Percentiles rank a stretch among this genome's conserved stretches.
These are phyloP conservation scores for Microplitis demolitor DNA, from an alignment of 1,140 invertebrate genomes.

Conservation along the genomic window DNA sequence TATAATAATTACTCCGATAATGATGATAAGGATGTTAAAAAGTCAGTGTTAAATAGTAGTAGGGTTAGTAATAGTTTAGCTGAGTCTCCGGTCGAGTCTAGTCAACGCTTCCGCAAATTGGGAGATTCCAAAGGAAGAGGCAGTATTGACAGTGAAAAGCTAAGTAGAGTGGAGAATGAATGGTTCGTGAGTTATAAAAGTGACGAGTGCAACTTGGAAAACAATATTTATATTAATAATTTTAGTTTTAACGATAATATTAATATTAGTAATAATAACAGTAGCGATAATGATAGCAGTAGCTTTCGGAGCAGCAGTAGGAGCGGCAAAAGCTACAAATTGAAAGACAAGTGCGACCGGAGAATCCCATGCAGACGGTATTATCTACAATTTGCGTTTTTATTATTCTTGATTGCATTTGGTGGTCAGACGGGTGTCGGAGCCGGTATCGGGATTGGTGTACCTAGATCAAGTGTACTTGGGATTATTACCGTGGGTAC, in stretches of 20 bases:
- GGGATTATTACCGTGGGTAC: conserved; percentile 39
- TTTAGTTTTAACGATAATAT: background rate
- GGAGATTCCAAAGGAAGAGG: conserved; percentile 1
- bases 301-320: background rate
- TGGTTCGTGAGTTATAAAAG: conserved; percentile 16
- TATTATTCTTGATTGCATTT: conserved; percentile 42
- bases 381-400: conserved; percentile 40
- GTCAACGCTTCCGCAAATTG: conserved; percentile 23
- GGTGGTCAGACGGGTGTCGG: conserved; percentile 22
- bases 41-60: background rate
- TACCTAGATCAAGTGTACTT: conserved; percentile 26
- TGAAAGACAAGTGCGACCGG: background rate
- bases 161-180: conserved; percentile 1
- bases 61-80: too few species aligned
- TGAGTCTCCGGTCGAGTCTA: conserved; percentile 25
- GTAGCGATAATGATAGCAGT: too few species aligned
- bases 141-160: background rate
- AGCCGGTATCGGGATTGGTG: conserved; percentile 1
- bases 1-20: background rate
- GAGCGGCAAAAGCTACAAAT: background rate
- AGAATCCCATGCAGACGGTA: conserved; percentile 22
- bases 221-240: background rate
- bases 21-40: background rate
- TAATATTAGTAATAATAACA: background rate
- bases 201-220: conserved; percentile 5